Percentiles rank a stretch among this genome's conserved stretches.
These are phyloP conservation scores for Cheilosia soror DNA, from an alignment of 2,888 invertebrate species.

Conservation along the genomic window DNA sequence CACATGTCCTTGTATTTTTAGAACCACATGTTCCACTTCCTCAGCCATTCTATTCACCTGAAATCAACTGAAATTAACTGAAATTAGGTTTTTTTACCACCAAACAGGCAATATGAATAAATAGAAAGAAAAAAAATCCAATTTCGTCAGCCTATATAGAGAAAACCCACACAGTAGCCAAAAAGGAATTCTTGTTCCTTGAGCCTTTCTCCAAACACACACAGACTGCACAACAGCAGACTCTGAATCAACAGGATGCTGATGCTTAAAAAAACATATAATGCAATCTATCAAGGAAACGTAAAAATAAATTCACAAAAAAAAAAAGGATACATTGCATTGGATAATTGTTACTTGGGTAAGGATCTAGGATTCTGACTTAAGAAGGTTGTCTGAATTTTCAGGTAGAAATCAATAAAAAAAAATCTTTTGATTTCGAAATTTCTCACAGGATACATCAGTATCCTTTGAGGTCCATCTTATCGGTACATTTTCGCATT, in stretches of 20 bases:
- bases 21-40: constrained; percentile 51
- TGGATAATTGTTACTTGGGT: constrained; percentile 58
- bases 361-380: constrained; percentile 34
- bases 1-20: constrained; percentile 40
- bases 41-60: constrained; percentile 52
- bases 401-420: constrained; percentile 57
- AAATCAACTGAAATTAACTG: constrained; percentile 63
- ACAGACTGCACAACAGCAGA: background rate
- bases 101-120: constrained; percentile 7
- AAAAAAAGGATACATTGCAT: constrained; percentile 59
- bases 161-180: constrained; percentile 40
- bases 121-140: constrained; percentile 60
- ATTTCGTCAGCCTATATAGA: constrained; percentile 16
- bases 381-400: background rate
- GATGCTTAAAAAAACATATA: constrained; percentile 72
- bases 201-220: background rate
- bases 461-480: constrained; percentile 1
- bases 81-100: constrained; percentile 56
- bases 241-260: constrained; percentile 78
- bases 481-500: constrained; percentile 1
- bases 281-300: constrained; percentile 65
- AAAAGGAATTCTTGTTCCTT: constrained; percentile 1
- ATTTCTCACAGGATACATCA: constrained; percentile 50
- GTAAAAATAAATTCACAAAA: constrained; percentile 1
- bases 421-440: constrained; percentile 39